Evolutionary conservation across 1,140 invertebrate species (phyloP).

Genomic region (Macrobrachium rosenbergii): DNA sequence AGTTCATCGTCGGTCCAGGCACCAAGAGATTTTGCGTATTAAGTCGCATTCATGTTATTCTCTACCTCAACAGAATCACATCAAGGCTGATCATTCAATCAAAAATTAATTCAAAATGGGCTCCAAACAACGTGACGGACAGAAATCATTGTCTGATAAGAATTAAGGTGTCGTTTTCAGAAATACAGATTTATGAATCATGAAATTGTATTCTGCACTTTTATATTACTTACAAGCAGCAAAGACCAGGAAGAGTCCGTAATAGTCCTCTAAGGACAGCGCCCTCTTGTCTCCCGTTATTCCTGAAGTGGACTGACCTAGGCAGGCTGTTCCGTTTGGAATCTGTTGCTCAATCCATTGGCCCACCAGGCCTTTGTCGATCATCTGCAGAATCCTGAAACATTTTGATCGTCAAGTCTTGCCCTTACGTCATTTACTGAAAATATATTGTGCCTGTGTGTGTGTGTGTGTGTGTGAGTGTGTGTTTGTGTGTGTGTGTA

Average conservation of each 20-base stretch:
- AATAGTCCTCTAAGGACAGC: conserved; percentile 29
- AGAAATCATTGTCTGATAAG: too few relatives aligned
- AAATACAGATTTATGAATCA: neutral
- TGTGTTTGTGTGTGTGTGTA: too few relatives aligned
- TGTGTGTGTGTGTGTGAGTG: conserved; percentile 30
- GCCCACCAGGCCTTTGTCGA: conserved; percentile 36
- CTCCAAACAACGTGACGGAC: too few relatives aligned
- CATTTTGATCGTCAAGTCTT: neutral
- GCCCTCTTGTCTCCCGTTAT: neutral
- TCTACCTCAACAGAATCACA: too few relatives aligned
- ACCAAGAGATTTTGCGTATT: too few relatives aligned
- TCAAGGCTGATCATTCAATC: too few relatives aligned
- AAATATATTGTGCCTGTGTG: neutral
- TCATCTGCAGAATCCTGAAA: conserved; percentile 35
- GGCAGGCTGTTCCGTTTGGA: conserved; percentile 49
- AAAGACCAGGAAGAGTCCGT: conserved; percentile 34
- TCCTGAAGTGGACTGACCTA: conserved; percentile 1
- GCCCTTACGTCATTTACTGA: neutral
- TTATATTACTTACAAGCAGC: conserved; percentile 19
- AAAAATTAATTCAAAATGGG: too few relatives aligned
- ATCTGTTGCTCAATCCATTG: conserved; percentile 47
- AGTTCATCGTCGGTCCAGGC: too few relatives aligned
- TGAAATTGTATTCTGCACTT: neutral
- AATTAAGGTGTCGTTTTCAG: too few relatives aligned
- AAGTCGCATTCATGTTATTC: too few relatives aligned